Conservation (phyloP, 2,113 vertebrate species). For the Syngnathoides biaculeatus region DNA sequence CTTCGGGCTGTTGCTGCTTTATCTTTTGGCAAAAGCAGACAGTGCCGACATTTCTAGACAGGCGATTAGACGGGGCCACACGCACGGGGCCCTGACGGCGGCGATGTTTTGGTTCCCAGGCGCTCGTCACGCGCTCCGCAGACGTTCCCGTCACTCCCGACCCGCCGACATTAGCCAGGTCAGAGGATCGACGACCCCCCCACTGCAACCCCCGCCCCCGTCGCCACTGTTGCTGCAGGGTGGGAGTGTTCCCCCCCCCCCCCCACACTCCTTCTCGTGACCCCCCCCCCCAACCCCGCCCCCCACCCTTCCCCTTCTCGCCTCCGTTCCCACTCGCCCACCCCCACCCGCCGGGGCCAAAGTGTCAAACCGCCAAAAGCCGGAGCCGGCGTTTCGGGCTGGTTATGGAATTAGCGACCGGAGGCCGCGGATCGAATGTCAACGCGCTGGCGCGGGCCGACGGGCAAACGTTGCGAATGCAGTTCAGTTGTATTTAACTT, state of each 20-base stretch:
- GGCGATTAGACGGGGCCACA: conserved; percentile 33
- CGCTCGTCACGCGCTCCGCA: conserved; percentile 58
- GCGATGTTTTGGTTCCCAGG: conserved; percentile 66
- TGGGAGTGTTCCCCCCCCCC: conserved; percentile 10
- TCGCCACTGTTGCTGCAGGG: conserved; percentile 9
- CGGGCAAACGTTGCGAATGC: not conserved
- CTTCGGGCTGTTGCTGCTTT: not conserved
- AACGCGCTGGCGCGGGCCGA: conserved; percentile 12
- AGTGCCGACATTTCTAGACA: conserved; percentile 29
- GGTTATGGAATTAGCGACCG: conserved; percentile 62
- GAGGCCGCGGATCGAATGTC: conserved; percentile 38
- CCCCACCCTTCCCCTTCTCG: not conserved
- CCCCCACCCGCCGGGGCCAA: conserved; percentile 36
- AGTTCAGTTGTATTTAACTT: not conserved
- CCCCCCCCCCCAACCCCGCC: not conserved
- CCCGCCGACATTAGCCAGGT: conserved; percentile 69
- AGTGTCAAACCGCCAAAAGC: conserved; percentile 71
- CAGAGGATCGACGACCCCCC: conserved; percentile 48
- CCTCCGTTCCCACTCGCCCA: not conserved
- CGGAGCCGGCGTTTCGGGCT: conserved; percentile 57
- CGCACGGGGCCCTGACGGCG: conserved; percentile 64
- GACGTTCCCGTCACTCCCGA: conserved; percentile 63
- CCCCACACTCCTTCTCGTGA: not conserved
- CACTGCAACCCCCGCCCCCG: not conserved
- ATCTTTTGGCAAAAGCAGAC: not conserved